These are phyloP conservation scores for Sarcophaga rosellei DNA, from an alignment of 2,888 invertebrate genomes.

Conservation along the genomic window DNA sequence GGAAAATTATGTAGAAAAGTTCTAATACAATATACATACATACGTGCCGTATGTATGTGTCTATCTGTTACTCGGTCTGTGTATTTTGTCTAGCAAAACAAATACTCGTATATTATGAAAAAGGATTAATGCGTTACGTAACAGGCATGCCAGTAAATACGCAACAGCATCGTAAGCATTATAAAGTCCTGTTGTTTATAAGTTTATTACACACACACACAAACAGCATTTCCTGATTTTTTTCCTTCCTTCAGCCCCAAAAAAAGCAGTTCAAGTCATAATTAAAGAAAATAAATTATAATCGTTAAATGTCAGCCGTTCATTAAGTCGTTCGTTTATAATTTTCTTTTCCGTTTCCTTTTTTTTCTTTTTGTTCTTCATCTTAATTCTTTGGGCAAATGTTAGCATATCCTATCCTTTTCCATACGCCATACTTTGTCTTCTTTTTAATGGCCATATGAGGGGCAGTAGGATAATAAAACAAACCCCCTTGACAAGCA, in stretches of 20 bases:
- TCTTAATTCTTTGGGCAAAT: slow-evolving; percentile 55
- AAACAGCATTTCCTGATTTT: slow-evolving; percentile 23
- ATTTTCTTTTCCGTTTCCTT: slow-evolving; percentile 22
- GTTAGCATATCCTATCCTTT: slow-evolving; percentile 44
- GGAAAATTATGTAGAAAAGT: slow-evolving; percentile 44
- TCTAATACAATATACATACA: too few relatives aligned
- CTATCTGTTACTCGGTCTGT: slow-evolving; percentile 14
- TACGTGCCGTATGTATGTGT: slow-evolving; percentile 6
- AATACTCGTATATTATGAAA: slow-evolving; percentile 71
- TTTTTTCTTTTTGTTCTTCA: too few relatives aligned
- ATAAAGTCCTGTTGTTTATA: slow-evolving; percentile 61
- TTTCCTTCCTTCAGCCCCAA: slow-evolving; percentile 20
- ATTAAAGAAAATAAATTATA: slow-evolving; percentile 69
- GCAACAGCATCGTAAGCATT: slow-evolving; percentile 24
- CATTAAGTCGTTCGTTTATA: slow-evolving; percentile 65
- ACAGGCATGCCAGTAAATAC: slow-evolving; percentile 32
- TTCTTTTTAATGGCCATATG: slow-evolving; percentile 42
- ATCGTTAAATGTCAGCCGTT: slow-evolving; percentile 68
- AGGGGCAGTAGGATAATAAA: slow-evolving; percentile 58
- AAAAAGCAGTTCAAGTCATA: slow-evolving; percentile 67
- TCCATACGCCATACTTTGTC: slow-evolving; percentile 36
- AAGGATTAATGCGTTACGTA: slow-evolving; percentile 69
- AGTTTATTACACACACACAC: slow-evolving; percentile 3
- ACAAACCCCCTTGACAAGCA: neutral
- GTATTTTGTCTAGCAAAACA: slow-evolving; percentile 64